Percentiles rank a stretch among this genome's conserved stretches.
Conservation (phyloP, 2,888 invertebrate species). For the Mycalesis mineus region DNA sequence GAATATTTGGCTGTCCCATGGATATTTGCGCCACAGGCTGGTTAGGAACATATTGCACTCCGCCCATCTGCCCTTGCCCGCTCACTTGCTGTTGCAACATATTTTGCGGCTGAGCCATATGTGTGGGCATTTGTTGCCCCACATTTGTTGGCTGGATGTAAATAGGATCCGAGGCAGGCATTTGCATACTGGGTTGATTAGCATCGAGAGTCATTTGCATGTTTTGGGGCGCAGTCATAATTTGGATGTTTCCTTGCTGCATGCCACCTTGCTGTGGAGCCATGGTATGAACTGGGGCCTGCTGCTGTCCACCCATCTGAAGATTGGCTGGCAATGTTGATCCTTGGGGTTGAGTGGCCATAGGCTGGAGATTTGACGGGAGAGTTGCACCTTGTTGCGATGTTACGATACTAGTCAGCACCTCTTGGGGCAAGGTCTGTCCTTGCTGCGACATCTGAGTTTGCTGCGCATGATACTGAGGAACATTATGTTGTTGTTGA, state of each 20-base stretch:
- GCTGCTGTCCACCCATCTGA: constrained; percentile 74
- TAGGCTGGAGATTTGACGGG: constrained; percentile 65
- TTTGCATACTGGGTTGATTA: constrained; percentile 77
- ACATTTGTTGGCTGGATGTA: constrained; percentile 70
- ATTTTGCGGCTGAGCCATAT: constrained; percentile 65
- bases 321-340: constrained; percentile 80
- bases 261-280: constrained; percentile 76
- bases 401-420: constrained; percentile 70
- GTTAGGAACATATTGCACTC: constrained; percentile 64
- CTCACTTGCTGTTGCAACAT: constrained; percentile 68
- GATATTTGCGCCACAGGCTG: constrained; percentile 63
- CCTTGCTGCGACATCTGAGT: constrained; percentile 72
- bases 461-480: constrained; percentile 73
- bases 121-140: constrained; percentile 65
- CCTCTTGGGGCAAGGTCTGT: constrained; percentile 70
- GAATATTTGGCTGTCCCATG: constrained; percentile 73
- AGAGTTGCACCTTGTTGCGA: constrained; percentile 73
- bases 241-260: constrained; percentile 78
- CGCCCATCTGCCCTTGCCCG: constrained; percentile 66
- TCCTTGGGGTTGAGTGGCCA: constrained; percentile 75
- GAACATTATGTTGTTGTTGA: constrained; percentile 70
- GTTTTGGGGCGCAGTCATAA: constrained; percentile 76
- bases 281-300: constrained; percentile 65
- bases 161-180: constrained; percentile 74
- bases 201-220: constrained; percentile 77